Conservation (phyloP, 1,140 invertebrate genomes). For the Idris sp. region DNA sequence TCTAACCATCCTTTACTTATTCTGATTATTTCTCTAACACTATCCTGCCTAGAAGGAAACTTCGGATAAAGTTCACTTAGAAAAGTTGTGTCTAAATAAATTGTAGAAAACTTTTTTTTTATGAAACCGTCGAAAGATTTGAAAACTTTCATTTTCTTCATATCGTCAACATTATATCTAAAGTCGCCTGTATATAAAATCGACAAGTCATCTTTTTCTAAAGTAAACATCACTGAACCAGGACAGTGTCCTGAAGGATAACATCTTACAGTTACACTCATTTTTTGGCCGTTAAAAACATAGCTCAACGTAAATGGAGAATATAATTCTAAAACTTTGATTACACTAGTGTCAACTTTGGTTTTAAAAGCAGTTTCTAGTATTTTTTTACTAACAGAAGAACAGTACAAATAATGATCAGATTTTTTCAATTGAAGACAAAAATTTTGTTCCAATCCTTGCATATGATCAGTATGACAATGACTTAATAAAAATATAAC, state of each 20-base stretch:
- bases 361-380: constrained; percentile 49
- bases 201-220: constrained; percentile 76
- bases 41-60: constrained; percentile 81
- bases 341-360: constrained; percentile 28
- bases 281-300: constrained; percentile 7
- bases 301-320: constrained; percentile 61
- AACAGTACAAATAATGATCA: constrained; percentile 71
- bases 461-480: constrained; percentile 83
- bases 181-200: constrained; percentile 87
- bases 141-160: constrained; percentile 79
- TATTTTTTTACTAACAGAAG: constrained; percentile 67
- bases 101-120: constrained; percentile 79
- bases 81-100: constrained; percentile 87
- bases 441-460: constrained; percentile 78
- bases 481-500: constrained; percentile 83
- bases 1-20: constrained; percentile 80
- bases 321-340: constrained; percentile 70
- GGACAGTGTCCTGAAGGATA: constrained; percentile 85
- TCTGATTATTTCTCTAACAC: constrained; percentile 76
- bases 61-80: constrained; percentile 75
- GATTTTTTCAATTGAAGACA: constrained; percentile 50
- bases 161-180: constrained; percentile 79
- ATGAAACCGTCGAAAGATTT: constrained; percentile 72
- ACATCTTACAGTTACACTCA: constrained; percentile 78
- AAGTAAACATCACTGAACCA: constrained; percentile 87